Base-by-base conservation (phyloP, 2,113 vertebrate genomes). In the Salvelinus fontinalis region DNA sequence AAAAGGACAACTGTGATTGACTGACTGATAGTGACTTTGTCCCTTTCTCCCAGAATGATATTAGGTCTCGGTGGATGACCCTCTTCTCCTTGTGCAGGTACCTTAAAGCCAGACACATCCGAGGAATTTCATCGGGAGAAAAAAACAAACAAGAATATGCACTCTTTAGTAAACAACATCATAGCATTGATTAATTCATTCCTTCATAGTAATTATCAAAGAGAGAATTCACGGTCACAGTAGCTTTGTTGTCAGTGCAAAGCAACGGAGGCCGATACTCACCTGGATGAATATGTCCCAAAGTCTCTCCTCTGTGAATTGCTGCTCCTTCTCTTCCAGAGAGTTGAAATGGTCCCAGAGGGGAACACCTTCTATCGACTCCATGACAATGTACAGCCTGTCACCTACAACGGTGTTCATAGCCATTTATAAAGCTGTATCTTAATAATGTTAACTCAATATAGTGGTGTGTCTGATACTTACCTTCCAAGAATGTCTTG, bases 221-320 rank as follows among this genome's bases (percentile, higher is more conserved):
- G n/a, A 24, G 31, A 68, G 29, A 34, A 34, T 39, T 24, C n/a
- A 6, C 24, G 1, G 64, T 66, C 4, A 26, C 12, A 29, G 13
- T 26, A 13, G 11, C 12, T 79, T 12, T 2, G 20, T 64, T 24
- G 54, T 1, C 65, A 70, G 2, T 31, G 4, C 22, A 62, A 62
- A 49, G 11, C 9, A 71, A 57, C 5, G 51, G 13, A 54, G 51
- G 51, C 51, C 51, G 12, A 27, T 27, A 44, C 4, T 26, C 87
- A 96, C 96, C 94, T 97, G 95, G 70, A 97, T 95, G 91, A 98
- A 97, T 80, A 98, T 90, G 83, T 93, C 94, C 95, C 95, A 97
- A 29, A 98, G 88, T 88, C 94, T 92, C 49, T 96, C 95, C 82
- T 97, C 96, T 0, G 93, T 93, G 87, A 98, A 95, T 5, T 67